Evolutionary conservation across 2,888 invertebrate genomes (phyloP), one percentile per base, ranked within the genome.

Genomic region (Nipponacmea schrenckii): DNA sequence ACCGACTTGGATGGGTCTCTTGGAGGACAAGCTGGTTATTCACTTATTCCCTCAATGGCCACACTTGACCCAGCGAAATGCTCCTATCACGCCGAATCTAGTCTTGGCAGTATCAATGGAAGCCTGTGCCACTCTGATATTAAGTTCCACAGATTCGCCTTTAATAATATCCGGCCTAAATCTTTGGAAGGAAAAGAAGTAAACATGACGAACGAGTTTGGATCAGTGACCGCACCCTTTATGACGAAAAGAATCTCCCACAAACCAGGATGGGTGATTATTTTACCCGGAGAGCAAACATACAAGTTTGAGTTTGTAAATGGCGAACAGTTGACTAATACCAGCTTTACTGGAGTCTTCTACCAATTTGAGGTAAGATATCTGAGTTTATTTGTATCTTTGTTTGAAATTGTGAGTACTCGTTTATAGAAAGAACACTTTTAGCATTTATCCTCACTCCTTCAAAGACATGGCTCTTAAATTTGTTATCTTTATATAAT

Each of bases 211-310:
- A 86, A 82, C 62, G 39, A 70, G 4, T 69, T 86, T 71, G 85
- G 85, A 7, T 74, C 64, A 0, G 77, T 73, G 2, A 20, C 48
- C 0, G 68, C 66, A 1, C 74, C 69, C 0, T 86, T 64, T 68
- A 67, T 67, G 15, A 31, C 20, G 5, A 85, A 86, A 63, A 72
- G 83, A 7, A 70, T 85, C 26, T 84, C 85, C 0, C 85, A 86
- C 71, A 74, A 72, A 50, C 12, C 66, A 1, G 87, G 87, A 2
- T 87, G 85, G 85, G 79, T 81, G 77, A 71, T 72, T 2, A 31
- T 79, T 12, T 66, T 88, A 10, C 72, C 79, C n/a, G 77, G 71
- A 39, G 80, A 77, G 0, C 69, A 79, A 26, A 75, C 67, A 0
- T 82, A 84, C 67, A 67, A 64, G 2, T 62, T 86, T 31, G 46